phyloP scores from a whole-genome alignment of 2,113 vertebrate genomes.

The Aepyceros melampus region DNA sequence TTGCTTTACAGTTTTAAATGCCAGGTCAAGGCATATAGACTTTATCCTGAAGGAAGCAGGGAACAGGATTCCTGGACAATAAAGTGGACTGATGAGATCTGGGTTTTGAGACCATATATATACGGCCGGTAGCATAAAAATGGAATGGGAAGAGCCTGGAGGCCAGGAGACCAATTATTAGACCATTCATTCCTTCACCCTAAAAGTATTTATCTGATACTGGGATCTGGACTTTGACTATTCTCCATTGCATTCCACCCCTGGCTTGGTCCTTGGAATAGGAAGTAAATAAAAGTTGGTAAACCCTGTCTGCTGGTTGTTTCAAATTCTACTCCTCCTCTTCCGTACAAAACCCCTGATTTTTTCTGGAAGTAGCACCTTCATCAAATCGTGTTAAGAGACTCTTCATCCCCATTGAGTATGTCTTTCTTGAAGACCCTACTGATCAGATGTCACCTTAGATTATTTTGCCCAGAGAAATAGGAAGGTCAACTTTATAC shows the following conservation, averaged over 20 bases:
- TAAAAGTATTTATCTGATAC: background rate
- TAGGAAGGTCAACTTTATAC: background rate
- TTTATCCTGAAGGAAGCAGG: background rate
- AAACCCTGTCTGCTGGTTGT: background rate
- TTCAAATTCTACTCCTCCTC: background rate
- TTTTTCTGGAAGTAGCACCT: background rate
- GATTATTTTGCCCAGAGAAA: background rate
- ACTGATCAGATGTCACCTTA: background rate
- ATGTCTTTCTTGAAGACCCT: background rate
- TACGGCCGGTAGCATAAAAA: background rate
- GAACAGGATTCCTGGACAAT: background rate
- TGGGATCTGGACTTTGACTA: background rate
- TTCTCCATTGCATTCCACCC: background rate
- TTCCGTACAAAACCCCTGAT: background rate
- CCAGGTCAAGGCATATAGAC: background rate
- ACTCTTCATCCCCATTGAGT: background rate
- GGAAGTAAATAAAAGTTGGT: background rate
- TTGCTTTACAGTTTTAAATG: background rate
- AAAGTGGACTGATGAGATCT: background rate
- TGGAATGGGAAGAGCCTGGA: background rate
- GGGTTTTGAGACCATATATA: background rate
- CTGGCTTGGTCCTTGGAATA: background rate
- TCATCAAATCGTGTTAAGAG: background rate
- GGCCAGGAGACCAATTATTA: background rate
- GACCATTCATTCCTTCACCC: background rate